These are phyloP conservation scores for Macaria liturata DNA, from an alignment of 2,888 invertebrate species.

Conservation along the genomic window DNA sequence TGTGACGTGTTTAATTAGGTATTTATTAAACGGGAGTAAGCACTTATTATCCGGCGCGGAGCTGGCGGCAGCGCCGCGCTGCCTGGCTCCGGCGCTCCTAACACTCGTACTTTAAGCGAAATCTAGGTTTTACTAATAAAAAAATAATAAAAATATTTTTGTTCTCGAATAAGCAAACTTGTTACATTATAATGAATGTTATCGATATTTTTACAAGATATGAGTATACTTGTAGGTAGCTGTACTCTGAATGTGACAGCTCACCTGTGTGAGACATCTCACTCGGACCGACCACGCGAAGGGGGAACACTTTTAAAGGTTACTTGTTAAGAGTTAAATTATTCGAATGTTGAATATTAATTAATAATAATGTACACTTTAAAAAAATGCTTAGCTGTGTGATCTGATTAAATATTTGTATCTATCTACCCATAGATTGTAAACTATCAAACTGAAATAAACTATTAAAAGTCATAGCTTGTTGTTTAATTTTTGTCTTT, in stretches of 20 bases:
- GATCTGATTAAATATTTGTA: conserved; percentile 78
- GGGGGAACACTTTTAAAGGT: conserved; percentile 78
- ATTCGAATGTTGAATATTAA: conserved; percentile 75
- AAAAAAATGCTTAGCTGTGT: conserved; percentile 78
- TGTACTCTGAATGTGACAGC: conserved; percentile 52
- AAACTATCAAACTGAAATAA: conserved; percentile 79
- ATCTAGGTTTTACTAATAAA: conserved; percentile 77
- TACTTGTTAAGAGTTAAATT: conserved; percentile 78
- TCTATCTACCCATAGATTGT: conserved; percentile 79
- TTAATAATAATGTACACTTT: conserved; percentile 77
- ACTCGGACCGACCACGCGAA: conserved; percentile 56
- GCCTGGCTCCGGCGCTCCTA: conserved; percentile 46
- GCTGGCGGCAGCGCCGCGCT: conserved; percentile 38
- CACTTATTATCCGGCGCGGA: conserved; percentile 50
- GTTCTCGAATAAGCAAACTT: conserved; percentile 73
- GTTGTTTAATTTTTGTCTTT: conserved; percentile 56
- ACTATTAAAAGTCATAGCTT: conserved; percentile 71
- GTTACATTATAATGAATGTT: conserved; percentile 65
- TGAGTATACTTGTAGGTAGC: too few species aligned
- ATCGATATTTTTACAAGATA: conserved; percentile 21
- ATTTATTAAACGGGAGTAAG: conserved; percentile 74
- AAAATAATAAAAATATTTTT: conserved; percentile 72
- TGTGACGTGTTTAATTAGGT: conserved; percentile 71
- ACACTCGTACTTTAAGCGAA: conserved; percentile 66
- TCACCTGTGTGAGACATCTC: conserved; percentile 55